Conservation (phyloP, 2,113 vertebrate genomes). For the Dipodomys merriami region DNA sequence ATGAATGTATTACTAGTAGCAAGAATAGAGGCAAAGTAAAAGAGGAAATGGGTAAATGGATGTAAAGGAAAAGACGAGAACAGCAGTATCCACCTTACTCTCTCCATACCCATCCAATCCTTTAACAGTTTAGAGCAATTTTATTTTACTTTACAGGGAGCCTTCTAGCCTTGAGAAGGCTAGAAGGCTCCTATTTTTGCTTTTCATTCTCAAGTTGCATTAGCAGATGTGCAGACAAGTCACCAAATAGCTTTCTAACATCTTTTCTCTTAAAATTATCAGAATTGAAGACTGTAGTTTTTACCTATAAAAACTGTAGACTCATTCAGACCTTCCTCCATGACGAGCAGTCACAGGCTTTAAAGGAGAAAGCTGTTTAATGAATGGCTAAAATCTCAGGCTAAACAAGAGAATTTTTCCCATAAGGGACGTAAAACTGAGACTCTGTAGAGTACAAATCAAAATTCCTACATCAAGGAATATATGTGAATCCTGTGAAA, state of each 20-base stretch:
- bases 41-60: conserved; percentile 61
- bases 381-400: conserved; percentile 67
- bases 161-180: not conserved
- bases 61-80: conserved; percentile 66
- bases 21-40: conserved; percentile 82
- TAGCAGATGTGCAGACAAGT: conserved; percentile 25
- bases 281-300: conserved; percentile 47
- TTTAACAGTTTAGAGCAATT: conserved; percentile 33
- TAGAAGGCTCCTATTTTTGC: conserved; percentile 52
- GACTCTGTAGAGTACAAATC: conserved; percentile 69
- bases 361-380: conserved; percentile 59
- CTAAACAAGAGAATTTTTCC: conserved; percentile 69
- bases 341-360: conserved; percentile 8
- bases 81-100: not conserved
- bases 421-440: conserved; percentile 74
- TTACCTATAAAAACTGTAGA: conserved; percentile 25
- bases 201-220: conserved; percentile 28
- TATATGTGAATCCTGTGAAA: conserved; percentile 53
- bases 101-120: not conserved
- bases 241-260: conserved; percentile 50
- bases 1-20: conserved; percentile 85
- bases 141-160: conserved; percentile 63
- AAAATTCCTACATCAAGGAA: conserved; percentile 66
- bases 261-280: conserved; percentile 58
- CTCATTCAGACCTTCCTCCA: conserved; percentile 35